These are phyloP conservation scores for Noctua fimbriata DNA, from an alignment of 2,888 invertebrate species.

Conservation along the genomic window DNA sequence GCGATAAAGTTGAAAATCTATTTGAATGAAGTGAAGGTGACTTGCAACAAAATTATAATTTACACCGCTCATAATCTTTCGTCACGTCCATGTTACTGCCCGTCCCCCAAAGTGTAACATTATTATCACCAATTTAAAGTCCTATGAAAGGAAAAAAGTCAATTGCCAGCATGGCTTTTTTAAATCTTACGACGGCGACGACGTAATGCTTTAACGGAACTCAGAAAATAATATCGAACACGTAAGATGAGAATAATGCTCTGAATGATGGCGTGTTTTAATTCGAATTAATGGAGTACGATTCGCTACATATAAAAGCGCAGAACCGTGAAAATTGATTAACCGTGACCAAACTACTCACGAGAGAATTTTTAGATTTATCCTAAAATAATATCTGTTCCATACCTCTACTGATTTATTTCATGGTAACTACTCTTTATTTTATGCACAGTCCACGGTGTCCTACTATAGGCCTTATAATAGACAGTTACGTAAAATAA, in stretches of 20 bases:
- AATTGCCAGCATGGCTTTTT: not conserved
- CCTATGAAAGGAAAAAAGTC: not conserved
- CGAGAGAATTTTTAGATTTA: not conserved
- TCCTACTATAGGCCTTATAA: not conserved
- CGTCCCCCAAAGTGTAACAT: not conserved
- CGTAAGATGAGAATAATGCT: slow-evolving; percentile 6
- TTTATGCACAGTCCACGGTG: not conserved
- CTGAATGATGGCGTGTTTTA: slow-evolving; percentile 12
- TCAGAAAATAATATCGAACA: not conserved
- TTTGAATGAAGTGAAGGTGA: not conserved
- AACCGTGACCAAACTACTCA: slow-evolving; percentile 20
- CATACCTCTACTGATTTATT: not conserved
- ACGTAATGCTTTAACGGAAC: not conserved
- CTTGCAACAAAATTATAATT: not conserved
- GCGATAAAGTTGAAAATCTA: too few relatives aligned
- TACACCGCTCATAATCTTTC: not conserved
- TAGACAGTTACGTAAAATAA: not conserved
- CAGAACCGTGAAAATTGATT: slow-evolving; percentile 25
- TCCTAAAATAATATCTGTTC: not conserved
- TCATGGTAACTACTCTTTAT: not conserved
- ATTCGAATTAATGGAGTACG: slow-evolving; percentile 1
- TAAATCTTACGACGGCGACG: not conserved
- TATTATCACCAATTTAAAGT: not conserved
- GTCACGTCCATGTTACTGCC: not conserved
- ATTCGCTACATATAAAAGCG: slow-evolving; percentile 10